These are phyloP conservation scores for Theristicus caerulescens DNA, from an alignment of 2,113 vertebrate species.

Conservation along the genomic window DNA sequence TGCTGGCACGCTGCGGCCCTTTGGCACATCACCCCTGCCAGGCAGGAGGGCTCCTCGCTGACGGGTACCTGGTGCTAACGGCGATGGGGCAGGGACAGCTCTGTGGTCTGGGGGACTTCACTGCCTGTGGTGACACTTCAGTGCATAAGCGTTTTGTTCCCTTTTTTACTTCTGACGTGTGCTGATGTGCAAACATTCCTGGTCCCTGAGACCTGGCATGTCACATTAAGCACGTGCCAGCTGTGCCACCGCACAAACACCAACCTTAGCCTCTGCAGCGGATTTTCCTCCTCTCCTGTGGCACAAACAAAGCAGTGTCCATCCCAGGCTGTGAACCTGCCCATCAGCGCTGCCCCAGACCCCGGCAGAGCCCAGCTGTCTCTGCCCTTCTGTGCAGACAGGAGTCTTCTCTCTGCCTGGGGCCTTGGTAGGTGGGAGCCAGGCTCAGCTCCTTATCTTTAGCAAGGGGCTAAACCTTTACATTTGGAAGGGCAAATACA, in stretches of 20 bases:
- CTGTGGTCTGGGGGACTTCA: neutral
- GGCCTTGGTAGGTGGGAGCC: neutral
- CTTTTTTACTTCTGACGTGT: neutral
- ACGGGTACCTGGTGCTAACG: accelerated
- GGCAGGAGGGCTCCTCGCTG: neutral
- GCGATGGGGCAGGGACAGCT: neutral
- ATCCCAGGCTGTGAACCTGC: accelerated
- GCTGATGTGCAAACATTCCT: neutral
- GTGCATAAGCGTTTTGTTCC: accelerated
- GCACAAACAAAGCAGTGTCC: accelerated
- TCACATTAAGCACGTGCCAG: neutral
- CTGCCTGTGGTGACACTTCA: neutral
- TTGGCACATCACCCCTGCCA: neutral
- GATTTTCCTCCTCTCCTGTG: neutral
- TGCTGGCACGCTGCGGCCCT: accelerated
- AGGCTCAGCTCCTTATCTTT: neutral
- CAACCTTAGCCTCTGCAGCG: neutral
- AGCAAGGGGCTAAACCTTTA: neutral
- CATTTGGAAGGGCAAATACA: neutral
- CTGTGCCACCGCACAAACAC: accelerated
- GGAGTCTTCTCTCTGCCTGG: neutral
- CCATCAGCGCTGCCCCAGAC: neutral
- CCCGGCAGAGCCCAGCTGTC: neutral
- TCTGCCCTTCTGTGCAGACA: neutral
- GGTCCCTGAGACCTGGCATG: neutral